Base-by-base conservation (phyloP, 2,113 vertebrate genomes). In the Odontesthes bonariensis region DNA sequence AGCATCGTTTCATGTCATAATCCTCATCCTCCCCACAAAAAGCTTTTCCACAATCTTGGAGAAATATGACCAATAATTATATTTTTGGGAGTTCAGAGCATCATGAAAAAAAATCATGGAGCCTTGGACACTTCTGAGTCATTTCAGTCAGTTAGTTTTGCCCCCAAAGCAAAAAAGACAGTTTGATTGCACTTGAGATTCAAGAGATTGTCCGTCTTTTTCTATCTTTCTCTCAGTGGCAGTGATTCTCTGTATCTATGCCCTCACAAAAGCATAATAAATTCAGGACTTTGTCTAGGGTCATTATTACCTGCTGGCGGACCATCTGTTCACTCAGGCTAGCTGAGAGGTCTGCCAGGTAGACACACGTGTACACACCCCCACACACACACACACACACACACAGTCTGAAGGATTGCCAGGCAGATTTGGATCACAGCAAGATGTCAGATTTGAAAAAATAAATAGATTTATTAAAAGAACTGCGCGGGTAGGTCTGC, bases 221-320 rank as follows among this genome's bases (percentile, higher is more conserved):
- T 22, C 4, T 35, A 6, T 75, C 20, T 47, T 53, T 79, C 78
- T 38, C 27, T 23, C 42, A 71, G 53, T 80, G 79, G 64, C 79
- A 62, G 56, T 81, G 55, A 76, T 84, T 64, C 79, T 90, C 89
- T 91, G 83, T 85, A 75, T 86, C 73, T 76, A 68, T 88, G 86
- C 77, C 89, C 89, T 83, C 75, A 81, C 75, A 62, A 85, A 86
- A 85, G 79, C 91, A 85, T 92, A 92, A 93, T 93, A 92, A 92
- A 93, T 92, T 92, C 91, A 86, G 89, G 89, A 91, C 89, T 93
- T 93, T 92, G 93, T 93, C 91, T 93, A 89, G 88, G 92, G 92
- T 93, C 92, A 93, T 93, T 93, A 93, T 94, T 91, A 94, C 92
- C 92, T 92, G 91, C 92, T 92, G 88, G 85, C 91, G 84, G 69